Percentiles rank a stretch among this genome's conserved stretches.
phyloP scores from a whole-genome alignment of 2,113 vertebrate species.

The Tympanuchus pallidicinctus region DNA sequence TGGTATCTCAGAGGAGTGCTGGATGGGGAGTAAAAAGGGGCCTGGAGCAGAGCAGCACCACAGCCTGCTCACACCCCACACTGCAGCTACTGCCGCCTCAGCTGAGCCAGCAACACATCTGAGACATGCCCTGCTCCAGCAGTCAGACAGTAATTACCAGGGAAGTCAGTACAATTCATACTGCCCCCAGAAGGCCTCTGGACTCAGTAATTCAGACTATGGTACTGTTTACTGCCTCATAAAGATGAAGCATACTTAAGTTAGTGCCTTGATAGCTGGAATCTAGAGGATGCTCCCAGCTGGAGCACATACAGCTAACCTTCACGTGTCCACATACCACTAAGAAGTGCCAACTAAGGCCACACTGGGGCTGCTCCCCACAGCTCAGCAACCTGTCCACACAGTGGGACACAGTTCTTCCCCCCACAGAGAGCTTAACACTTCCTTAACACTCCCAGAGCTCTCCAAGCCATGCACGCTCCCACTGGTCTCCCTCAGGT shows the following conservation, averaged over 20 bases:
- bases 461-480: not conserved
- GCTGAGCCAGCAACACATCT: not conserved
- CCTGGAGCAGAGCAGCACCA: not conserved
- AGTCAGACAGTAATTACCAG: not conserved
- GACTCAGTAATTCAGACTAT: not conserved
- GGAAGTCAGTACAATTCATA: not conserved
- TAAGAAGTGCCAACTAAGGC: not conserved
- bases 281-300: not conserved
- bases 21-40: not conserved
- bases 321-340: accelerated
- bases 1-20: not conserved
- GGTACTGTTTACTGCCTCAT: not conserved
- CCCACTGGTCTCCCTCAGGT: not conserved
- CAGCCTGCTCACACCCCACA: not conserved
- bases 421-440: not conserved
- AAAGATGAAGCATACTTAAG: not conserved
- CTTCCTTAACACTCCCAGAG: not conserved
- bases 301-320: not conserved
- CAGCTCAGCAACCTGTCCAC: not conserved
- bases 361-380: not conserved
- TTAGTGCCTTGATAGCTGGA: not conserved
- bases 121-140: not conserved
- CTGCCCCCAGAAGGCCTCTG: not conserved
- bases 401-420: not conserved
- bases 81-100: not conserved